Conservation (phyloP, 2,113 vertebrate species). For the Condylura cristata region DNA sequence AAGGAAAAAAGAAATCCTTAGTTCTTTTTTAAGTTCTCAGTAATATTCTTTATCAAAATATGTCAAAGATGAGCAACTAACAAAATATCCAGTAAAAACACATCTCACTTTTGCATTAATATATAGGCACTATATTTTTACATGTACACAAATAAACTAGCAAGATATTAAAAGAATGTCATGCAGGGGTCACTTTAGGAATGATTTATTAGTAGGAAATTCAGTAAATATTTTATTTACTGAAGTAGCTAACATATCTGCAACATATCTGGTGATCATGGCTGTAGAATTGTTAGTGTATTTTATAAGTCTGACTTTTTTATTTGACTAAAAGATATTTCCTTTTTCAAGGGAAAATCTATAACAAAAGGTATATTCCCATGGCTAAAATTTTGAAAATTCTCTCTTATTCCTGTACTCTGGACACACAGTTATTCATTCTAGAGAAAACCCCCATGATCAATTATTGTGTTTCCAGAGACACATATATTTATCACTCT, state of each 20-base stretch:
- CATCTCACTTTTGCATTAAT: constrained; percentile 5
- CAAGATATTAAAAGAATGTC: neutral
- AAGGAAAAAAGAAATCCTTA: neutral
- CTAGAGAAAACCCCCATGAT: neutral
- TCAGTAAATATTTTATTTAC: neutral
- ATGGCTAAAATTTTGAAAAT: neutral
- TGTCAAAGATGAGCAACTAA: neutral
- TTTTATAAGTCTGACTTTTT: neutral
- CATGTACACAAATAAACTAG: neutral
- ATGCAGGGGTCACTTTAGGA: neutral
- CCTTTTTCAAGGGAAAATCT: neutral
- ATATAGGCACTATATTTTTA: neutral
- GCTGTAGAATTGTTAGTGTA: neutral
- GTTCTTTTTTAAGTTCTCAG: neutral
- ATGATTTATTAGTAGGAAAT: neutral
- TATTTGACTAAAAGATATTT: neutral
- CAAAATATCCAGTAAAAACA: neutral
- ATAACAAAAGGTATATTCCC: neutral
- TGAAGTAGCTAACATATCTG: neutral
- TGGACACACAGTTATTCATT: neutral
- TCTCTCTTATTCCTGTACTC: neutral
- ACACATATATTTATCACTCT: neutral
- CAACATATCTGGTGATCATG: neutral
- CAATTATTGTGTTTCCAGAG: neutral
- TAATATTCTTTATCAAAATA: constrained; percentile 25